Conservation (phyloP, 2,888 invertebrate genomes). For the Parapristionchus giblindavisi region DNA sequence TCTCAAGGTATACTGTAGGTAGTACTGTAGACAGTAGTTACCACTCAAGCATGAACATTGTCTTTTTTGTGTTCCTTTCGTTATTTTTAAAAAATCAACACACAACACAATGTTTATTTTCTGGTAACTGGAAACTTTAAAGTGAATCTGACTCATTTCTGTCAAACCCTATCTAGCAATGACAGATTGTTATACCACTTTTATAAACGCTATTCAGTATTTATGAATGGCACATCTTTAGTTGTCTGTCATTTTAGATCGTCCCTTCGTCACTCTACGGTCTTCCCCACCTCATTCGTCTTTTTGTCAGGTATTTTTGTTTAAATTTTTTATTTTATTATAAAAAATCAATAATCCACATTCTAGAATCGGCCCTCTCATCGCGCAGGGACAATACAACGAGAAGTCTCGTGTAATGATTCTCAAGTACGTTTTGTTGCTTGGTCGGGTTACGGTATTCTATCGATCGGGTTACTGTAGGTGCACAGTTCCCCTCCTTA, state of each 20-base stretch:
- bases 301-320: conserved; percentile 22
- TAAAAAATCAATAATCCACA: neutral
- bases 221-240: too few species aligned
- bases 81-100: too few species aligned
- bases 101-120: too few species aligned
- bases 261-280: conserved; percentile 27
- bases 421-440: conserved; percentile 4
- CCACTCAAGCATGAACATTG: too few species aligned
- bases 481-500: neutral
- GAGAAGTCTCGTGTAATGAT: neutral
- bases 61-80: too few species aligned
- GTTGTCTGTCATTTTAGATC: conserved; percentile 10
- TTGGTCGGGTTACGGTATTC: neutral
- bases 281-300: conserved; percentile 13
- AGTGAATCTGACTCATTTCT: too few species aligned
- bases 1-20: conserved; percentile 12
- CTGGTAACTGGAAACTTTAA: too few species aligned
- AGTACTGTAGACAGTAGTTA: neutral
- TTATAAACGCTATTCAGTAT: too few species aligned
- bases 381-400: neutral
- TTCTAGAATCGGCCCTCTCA: conserved; percentile 16
- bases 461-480: neutral
- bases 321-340: neutral
- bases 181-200: too few species aligned
- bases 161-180: too few species aligned